Evolutionary conservation across 2,888 invertebrate species (phyloP).

Genomic region (Caenorhabditis parvicauda): DNA sequence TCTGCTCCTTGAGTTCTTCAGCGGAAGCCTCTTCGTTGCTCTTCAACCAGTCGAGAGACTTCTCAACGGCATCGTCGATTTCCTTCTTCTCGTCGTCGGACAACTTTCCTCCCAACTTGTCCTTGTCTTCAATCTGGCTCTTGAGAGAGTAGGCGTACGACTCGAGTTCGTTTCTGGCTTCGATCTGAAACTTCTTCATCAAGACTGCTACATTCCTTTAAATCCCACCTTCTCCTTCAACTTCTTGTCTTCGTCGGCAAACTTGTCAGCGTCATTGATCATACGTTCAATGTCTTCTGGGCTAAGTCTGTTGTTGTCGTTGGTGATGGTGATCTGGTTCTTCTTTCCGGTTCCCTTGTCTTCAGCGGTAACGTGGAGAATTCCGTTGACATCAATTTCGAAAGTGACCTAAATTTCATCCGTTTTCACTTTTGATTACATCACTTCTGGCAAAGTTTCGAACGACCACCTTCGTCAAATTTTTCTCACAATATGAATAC

Average conservation of each 20-base stretch:
- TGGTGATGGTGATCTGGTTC: conserved; percentile 97
- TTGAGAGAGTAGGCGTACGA: conserved; percentile 95
- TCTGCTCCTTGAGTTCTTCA: conserved; percentile 74
- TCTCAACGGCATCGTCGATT: conserved; percentile 88
- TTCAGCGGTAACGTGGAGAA: conserved; percentile 81
- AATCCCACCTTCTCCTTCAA: conserved; percentile 64
- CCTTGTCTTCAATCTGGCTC: conserved; percentile 86
- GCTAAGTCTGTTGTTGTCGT: conserved; percentile 81
- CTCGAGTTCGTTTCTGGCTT: conserved; percentile 92
- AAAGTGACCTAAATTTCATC: conserved; percentile 62
- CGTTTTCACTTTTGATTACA: not conserved
- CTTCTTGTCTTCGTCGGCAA: conserved; percentile 98
- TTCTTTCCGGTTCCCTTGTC: conserved; percentile 98
- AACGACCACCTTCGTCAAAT: not conserved
- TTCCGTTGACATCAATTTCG: conserved; percentile 68
- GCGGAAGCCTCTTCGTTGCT: conserved; percentile 72
- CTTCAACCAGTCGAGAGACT: conserved; percentile 95
- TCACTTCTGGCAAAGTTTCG: not conserved
- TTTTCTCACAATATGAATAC: not conserved
- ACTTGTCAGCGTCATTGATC: conserved; percentile 98
- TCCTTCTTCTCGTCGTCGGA: conserved; percentile 85
- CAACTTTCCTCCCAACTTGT: conserved; percentile 83
- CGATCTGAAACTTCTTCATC: conserved; percentile 84
- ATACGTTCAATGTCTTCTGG: conserved; percentile 97
- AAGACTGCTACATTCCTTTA: too few species aligned